Conservation (phyloP, 1,140 invertebrate genomes). For the Diorhabda carinulata region DNA sequence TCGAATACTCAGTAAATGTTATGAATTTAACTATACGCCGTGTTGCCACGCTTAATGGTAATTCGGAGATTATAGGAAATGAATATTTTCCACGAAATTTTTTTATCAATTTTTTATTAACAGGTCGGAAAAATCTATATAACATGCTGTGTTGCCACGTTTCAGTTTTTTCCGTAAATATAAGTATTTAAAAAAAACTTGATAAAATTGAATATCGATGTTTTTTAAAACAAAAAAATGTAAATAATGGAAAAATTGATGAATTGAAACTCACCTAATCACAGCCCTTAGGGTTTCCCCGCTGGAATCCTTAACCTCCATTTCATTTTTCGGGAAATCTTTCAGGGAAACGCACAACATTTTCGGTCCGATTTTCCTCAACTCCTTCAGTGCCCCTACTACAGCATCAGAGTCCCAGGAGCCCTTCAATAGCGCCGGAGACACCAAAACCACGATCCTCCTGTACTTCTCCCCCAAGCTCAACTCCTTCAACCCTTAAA, state of each 20-base stretch:
- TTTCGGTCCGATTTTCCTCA: conserved; percentile 33
- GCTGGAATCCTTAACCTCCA: conserved; percentile 39
- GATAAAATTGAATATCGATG: no score
- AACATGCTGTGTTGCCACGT: no score
- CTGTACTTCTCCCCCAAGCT: conserved; percentile 32
- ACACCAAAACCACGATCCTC: conserved; percentile 38
- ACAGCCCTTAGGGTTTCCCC: conserved; percentile 40
- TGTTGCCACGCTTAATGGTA: no score
- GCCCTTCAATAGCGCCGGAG: conserved; percentile 37
- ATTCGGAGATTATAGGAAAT: no score
- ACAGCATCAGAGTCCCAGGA: conserved; percentile 37
- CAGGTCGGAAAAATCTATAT: no score
- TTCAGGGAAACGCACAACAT: conserved; percentile 39
- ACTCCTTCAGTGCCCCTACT: conserved; percentile 41
- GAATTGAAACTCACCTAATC: not conserved
- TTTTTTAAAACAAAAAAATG: not conserved
- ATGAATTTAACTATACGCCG: no score
- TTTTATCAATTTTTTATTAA: no score
- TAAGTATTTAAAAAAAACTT: no score
- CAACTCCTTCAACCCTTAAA: conserved; percentile 39
- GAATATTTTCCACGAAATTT: no score
- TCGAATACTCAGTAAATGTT: no score
- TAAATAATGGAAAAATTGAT: not conserved
- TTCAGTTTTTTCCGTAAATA: no score
- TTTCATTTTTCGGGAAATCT: conserved; percentile 35